A percentile compares a stretch with the other conserved stretches of the same genome.
phyloP scores from a whole-genome alignment of 2,113 vertebrate genomes.

The Chitala chitala region DNA sequence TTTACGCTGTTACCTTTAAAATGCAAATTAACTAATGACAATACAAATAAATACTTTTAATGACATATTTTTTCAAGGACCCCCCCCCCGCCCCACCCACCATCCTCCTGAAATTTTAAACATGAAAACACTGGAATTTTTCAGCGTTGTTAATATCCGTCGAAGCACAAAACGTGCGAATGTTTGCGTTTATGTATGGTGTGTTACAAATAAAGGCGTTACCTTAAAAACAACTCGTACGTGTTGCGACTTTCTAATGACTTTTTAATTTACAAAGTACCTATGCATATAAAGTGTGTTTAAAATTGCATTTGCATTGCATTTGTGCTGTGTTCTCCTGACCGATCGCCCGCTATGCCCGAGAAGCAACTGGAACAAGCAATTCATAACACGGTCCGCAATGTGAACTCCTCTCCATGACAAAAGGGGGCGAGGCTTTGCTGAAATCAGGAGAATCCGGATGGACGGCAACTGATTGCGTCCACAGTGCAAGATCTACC shows the following conservation, averaged over 20 bases:
- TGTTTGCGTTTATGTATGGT: too few relatives aligned
- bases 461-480: conserved; percentile 19
- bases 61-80: not conserved
- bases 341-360: not conserved
- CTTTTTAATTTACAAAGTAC: too few relatives aligned
- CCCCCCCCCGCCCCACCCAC: not conserved
- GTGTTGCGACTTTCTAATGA: too few relatives aligned
- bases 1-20: too few relatives aligned
- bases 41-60: conserved; percentile 12
- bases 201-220: too few relatives aligned
- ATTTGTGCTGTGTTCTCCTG: not conserved
- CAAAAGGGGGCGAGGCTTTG: conserved; percentile 23
- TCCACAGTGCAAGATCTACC: conserved; percentile 21
- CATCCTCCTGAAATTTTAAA: too few relatives aligned
- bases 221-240: too few relatives aligned
- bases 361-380: not conserved
- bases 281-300: too few relatives aligned
- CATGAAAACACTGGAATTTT: too few relatives aligned
- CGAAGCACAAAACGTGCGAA: too few relatives aligned
- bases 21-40: not conserved
- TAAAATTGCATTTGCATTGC: not conserved
- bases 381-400: not conserved
- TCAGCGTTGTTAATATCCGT: too few relatives aligned
- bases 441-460: conserved; percentile 19
- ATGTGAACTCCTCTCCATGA: conserved; percentile 18